Evolutionary conservation across 1,140 invertebrate species (phyloP), one percentile per base, ranked within the genome.

Genomic region (Scaptodrosophila lebanonensis): DNA sequence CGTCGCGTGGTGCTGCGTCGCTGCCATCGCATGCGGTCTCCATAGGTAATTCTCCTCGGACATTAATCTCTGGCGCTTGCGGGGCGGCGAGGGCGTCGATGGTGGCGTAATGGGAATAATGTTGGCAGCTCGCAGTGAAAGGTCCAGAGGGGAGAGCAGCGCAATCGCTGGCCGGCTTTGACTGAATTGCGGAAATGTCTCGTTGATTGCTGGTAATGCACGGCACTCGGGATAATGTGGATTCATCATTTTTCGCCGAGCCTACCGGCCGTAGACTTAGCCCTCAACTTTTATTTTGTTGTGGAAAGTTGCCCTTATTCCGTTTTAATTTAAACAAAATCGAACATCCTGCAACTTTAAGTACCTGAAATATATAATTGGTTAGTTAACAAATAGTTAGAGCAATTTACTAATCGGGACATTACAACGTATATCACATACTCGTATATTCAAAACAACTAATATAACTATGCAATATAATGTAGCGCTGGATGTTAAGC

Each of bases 41-140:
- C 88, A 89, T 35, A 85, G 64, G 40, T 86, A 77, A 84, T 89
- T 89, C 44, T 71, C 84, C 47, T 88, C 87, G 54, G 57, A 70
- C 66, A 85, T 86, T 49, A 85, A 85, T 88, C 75, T 62, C 82
- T 88, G 87, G 61, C 88, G 84, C 84, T 90, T 90, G 50, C 88
- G 85, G 1, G 84, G 64, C 2, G 89, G 90, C 25, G 90, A 90
- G 4, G 90, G 90, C 11, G 90, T 91, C 47, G 90, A 90, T n/a
- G 90, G 90, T 12, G 90, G 90, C 15, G 90, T 91, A 40, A 91
- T 91, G 36, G 90, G 89, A 54, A 87, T 87, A 40, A 85, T 67
- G 51, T 71, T 85, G 22, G 87, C 73, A 58, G 72, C 64, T 5
- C 90, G 89, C 3, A 90, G 51, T 17, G 89, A 90, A 11, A 91